phyloP scores from a whole-genome alignment of 2,113 vertebrate genomes.

The Syngnathus scovelli region DNA sequence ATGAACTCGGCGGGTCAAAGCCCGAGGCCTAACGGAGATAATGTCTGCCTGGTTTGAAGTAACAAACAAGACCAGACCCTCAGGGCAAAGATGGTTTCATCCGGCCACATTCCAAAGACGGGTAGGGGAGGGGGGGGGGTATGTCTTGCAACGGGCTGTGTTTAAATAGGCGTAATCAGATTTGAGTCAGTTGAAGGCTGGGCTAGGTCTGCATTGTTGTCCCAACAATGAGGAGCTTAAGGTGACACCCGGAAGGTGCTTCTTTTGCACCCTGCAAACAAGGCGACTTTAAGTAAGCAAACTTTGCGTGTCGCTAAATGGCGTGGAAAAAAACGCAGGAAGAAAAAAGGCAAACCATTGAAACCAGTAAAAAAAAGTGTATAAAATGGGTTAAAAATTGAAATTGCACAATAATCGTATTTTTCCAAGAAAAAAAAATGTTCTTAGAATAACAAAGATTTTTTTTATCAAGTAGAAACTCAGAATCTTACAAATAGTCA shows the following conservation, averaged over 20 bases:
- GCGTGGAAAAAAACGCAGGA: background rate
- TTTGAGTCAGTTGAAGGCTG: slow-evolving; percentile 30
- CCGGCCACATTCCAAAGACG: slow-evolving; percentile 45
- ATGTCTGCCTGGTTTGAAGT: slow-evolving; percentile 28
- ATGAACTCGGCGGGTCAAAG: slow-evolving; percentile 26
- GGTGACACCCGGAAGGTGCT: slow-evolving; percentile 48
- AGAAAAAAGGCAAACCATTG: background rate
- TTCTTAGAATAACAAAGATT: no score
- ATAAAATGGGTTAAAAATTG: no score
- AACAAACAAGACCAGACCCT: slow-evolving; percentile 38
- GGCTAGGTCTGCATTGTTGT: slow-evolving; percentile 45
- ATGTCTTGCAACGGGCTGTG: slow-evolving; percentile 20
- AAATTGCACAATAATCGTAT: no score
- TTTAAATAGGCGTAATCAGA: slow-evolving; percentile 58
- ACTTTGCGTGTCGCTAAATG: slow-evolving; percentile 12
- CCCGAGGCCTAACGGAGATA: slow-evolving; percentile 43
- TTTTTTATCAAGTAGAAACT: no score
- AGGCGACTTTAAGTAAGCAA: slow-evolving; percentile 14
- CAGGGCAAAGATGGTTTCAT: slow-evolving; percentile 33
- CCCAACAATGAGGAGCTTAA: slow-evolving; percentile 46
- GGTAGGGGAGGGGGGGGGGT: background rate
- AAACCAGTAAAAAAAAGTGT: no score
- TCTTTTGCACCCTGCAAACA: slow-evolving; percentile 47
- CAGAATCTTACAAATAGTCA: no score
- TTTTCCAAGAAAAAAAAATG: no score